Base-by-base conservation (phyloP, 2,888 invertebrate species). In the Dicyrtoma fusca region DNA sequence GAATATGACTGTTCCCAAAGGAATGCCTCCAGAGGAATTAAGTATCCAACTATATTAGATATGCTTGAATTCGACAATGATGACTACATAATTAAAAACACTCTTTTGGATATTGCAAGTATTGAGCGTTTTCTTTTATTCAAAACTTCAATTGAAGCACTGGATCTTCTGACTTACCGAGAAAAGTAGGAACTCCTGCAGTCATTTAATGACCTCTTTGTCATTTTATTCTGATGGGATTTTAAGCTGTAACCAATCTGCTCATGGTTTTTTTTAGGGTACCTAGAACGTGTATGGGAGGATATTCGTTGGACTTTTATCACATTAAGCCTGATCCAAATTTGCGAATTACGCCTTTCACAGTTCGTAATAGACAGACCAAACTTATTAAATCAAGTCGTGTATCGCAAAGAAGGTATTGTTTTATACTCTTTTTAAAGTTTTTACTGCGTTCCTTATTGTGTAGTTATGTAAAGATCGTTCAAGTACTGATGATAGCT, bases 1-100 rank as follows among this genome's bases (percentile, higher is more conserved):
- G 69, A 65, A 6, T 70, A 66, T 47, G 73, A 77, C 49, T 25
- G 72, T 11, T 45, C 69, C 4, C 25, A 42, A 51, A 64, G 26
- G 21, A 71, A 62, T 47, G 71, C 53, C 10, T 57, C 66, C 17
- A 62, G 21, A 19, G 69, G 44, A 8, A 25, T 21, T 23, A 55
- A 10, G 4, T 61, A 44, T 82, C 72, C 80, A 0, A 87, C 86
- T 72, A 85, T 95, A 14, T 86, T 92, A 65, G 89, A 93, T 81
- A 86, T 90, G 74, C 86, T 97, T 70, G 88, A 88, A 74, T 88
- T 94, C 70, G 78, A 79, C 21, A 72, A 77, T 42, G 84, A 87
- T 3, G 90, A 95, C 85, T 88, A 91, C 0, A 88, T 92, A 14
- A 89, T 95, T 1, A 88, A 89, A 79, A 97, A 97, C 86, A 90